These are phyloP conservation scores for Hippocampus comes DNA, from an alignment of 2,113 vertebrate species.

Conservation along the genomic window DNA sequence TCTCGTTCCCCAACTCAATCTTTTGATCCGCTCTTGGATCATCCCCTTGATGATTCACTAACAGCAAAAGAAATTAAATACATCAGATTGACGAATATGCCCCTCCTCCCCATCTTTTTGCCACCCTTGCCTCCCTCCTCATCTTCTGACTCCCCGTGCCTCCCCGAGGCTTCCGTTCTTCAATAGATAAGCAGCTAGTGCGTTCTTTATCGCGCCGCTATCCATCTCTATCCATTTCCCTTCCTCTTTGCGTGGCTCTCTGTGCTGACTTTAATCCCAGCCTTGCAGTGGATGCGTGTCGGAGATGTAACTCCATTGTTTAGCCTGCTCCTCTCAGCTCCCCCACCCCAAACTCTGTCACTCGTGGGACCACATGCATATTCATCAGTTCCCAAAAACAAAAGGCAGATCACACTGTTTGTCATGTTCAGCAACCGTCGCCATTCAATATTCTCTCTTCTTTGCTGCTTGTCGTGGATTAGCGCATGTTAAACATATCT, in stretches of 20 bases:
- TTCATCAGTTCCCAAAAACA: slow-evolving; percentile 70
- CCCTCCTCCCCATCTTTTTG: slow-evolving; percentile 21
- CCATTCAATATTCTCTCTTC: slow-evolving; percentile 58
- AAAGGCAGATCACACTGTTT: slow-evolving; percentile 68
- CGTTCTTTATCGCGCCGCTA: slow-evolving; percentile 60
- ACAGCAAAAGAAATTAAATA: slow-evolving; percentile 75
- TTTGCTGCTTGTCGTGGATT: slow-evolving; percentile 60
- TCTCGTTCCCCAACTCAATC: slow-evolving; percentile 53
- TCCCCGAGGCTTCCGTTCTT: slow-evolving; percentile 64
- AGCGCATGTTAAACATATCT: slow-evolving; percentile 65
- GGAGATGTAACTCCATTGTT: slow-evolving; percentile 75
- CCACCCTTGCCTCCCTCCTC: slow-evolving; percentile 45
- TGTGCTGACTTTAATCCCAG: slow-evolving; percentile 68
- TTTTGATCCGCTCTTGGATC: slow-evolving; percentile 72
- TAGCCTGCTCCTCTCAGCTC: slow-evolving; percentile 65
- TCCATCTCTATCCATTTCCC: slow-evolving; percentile 58
- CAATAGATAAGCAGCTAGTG: slow-evolving; percentile 66
- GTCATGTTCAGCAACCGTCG: slow-evolving; percentile 52
- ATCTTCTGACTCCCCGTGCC: slow-evolving; percentile 39
- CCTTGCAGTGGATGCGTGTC: slow-evolving; percentile 71
- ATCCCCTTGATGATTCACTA: slow-evolving; percentile 73
- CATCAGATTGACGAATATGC: slow-evolving; percentile 63
- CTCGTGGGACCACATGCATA: slow-evolving; percentile 67
- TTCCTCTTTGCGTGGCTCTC: slow-evolving; percentile 32
- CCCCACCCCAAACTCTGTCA: slow-evolving; percentile 61